Base-by-base conservation (phyloP, 1,140 invertebrate species). In the Platorchestia sp. region DNA sequence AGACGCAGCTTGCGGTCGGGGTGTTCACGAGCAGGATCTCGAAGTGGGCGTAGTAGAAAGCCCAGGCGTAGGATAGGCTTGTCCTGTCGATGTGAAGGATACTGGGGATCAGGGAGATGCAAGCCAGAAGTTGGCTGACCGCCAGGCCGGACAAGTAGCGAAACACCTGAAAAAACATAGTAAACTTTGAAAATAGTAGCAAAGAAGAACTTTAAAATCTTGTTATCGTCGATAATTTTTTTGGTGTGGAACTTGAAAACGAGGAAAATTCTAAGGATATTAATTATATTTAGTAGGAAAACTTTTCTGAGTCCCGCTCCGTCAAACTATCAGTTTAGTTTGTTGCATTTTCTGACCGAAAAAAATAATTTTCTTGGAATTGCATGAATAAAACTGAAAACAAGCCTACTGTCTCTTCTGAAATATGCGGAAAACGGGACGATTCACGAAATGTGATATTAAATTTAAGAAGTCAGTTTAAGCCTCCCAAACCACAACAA, bases 21-120 rank as follows among this genome's bases (percentile, higher is more conserved):
- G 95, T 95, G 59, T 96, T 96, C 47, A 96, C 90, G 27, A 95
- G 16, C 27, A 96, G 95, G 14, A 95, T 95, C 75, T 96, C 96
- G 27, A 96, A 95, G 86, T 96, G 96, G 40, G 96, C 96, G 89
- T 96, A 96, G 93, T 96, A 96, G 53, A 96, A 96, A 6, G 96
- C 96, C 96, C 96, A 96, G 22, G 53, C 93, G 47, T 95, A 96
- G 40, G 95, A 41, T 7, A 96, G 95, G 22, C 53, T 91, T 3
- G 1, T n/a, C 7, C 96, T 86, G 3, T 96, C 91, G n/a, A 96
- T 86, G 95, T 96, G 45, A 0, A 95, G 86, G n/a, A 96, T 51
- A 36, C 95, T 86, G 16, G 95, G 95, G 3, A 96, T 86, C 0
- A 96, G 53, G 45, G 96, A 96, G 0, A 95, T 41, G 42, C 95